A percentile compares a stretch with the other conserved stretches of the same genome.
phyloP scores from a whole-genome alignment of 2,113 vertebrate genomes.

The Sitta europaea region DNA sequence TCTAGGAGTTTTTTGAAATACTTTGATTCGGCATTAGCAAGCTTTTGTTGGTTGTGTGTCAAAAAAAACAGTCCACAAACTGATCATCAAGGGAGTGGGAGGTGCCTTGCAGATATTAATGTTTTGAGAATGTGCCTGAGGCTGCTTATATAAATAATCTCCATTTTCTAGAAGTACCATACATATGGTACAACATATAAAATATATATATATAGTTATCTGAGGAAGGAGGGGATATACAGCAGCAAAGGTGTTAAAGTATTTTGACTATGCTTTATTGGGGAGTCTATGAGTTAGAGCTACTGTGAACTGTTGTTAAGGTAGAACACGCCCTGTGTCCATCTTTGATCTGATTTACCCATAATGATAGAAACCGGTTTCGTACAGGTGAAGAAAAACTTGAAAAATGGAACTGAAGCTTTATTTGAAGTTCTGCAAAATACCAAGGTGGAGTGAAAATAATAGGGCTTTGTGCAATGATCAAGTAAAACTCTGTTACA shows the following conservation, averaged over 20 bases:
- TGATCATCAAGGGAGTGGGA: constrained; percentile 68
- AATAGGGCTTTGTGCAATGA: constrained; percentile 78
- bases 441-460: constrained; percentile 60
- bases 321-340: constrained; percentile 61
- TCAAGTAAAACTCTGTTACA: constrained; percentile 61
- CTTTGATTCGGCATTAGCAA: constrained; percentile 55
- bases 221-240: constrained; percentile 27
- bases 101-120: constrained; percentile 77
- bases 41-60: constrained; percentile 60
- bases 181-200: neutral
- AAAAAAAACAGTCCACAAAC: constrained; percentile 66
- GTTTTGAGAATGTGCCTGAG: constrained; percentile 76
- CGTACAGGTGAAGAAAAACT: constrained; percentile 64
- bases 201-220: neutral
- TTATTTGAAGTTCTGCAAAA: constrained; percentile 74
- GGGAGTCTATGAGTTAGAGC: constrained; percentile 30
- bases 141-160: constrained; percentile 71
- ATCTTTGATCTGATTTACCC: constrained; percentile 49
- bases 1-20: constrained; percentile 49
- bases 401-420: constrained; percentile 69
- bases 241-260: constrained; percentile 32
- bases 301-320: constrained; percentile 43
- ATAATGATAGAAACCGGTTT: constrained; percentile 41
- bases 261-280: constrained; percentile 54
- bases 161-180: constrained; percentile 59